These are phyloP conservation scores for Seriola aureovittata DNA, from an alignment of 2,113 vertebrate genomes.

Conservation along the genomic window DNA sequence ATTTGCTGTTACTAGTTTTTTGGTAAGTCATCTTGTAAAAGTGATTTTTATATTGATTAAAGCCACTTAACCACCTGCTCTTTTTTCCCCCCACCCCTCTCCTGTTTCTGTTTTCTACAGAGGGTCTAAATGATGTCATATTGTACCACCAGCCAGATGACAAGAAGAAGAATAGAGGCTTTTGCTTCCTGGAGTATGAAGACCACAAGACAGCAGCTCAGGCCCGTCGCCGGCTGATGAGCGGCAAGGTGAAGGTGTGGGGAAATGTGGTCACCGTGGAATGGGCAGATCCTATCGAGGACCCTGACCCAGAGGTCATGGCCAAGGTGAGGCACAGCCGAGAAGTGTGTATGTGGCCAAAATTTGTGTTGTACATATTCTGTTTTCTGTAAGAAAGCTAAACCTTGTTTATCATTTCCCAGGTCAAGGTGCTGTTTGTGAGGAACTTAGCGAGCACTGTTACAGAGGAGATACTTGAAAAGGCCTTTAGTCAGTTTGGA, in stretches of 20 bases:
- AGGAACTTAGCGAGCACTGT: slow-evolving; percentile 97
- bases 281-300: slow-evolving; percentile 99
- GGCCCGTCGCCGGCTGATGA: slow-evolving; percentile 98
- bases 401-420: slow-evolving; percentile 12
- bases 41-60: neutral
- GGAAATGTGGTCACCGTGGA: slow-evolving; percentile 99
- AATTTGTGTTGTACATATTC: neutral
- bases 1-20: neutral
- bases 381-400: neutral
- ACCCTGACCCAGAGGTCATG: slow-evolving; percentile 99
- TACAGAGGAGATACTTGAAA: slow-evolving; percentile 98
- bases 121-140: slow-evolving; percentile 99
- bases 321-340: slow-evolving; percentile 90
- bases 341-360: neutral
- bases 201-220: slow-evolving; percentile 99
- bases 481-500: slow-evolving; percentile 97
- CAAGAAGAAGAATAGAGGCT: slow-evolving; percentile 99
- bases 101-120: slow-evolving; percentile 77
- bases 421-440: slow-evolving; percentile 99
- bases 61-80: slow-evolving; percentile 1
- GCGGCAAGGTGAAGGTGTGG: slow-evolving; percentile 99
- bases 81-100: neutral
- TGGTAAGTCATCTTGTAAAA: no score
- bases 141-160: slow-evolving; percentile 99
- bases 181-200: slow-evolving; percentile 99